A percentile compares a stretch with the other conserved stretches of the same genome.
Conservation (phyloP, 2,888 invertebrate genomes). For the Gastrophysa polygoni region DNA sequence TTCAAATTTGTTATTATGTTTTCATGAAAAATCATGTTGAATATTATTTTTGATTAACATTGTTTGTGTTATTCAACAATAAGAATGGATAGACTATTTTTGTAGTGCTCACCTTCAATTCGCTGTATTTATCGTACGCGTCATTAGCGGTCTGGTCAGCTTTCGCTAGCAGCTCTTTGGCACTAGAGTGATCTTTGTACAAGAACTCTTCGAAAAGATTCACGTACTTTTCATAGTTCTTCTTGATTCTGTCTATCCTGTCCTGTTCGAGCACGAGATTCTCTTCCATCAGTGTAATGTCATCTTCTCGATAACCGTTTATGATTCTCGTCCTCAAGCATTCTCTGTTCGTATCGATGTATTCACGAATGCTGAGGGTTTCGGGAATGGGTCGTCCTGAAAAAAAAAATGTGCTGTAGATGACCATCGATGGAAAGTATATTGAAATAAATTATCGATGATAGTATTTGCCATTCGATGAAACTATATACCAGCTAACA, state of each 20-base stretch:
- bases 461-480: too few relatives aligned
- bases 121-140: constrained; percentile 58
- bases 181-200: constrained; percentile 65
- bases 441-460: too few relatives aligned
- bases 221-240: constrained; percentile 61
- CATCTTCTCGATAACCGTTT: constrained; percentile 54
- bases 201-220: constrained; percentile 67
- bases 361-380: constrained; percentile 65
- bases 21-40: too few relatives aligned
- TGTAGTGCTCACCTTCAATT: constrained; percentile 58
- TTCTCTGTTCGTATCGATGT: constrained; percentile 59
- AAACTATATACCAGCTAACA: too few relatives aligned
- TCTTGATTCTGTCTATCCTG: constrained; percentile 59
- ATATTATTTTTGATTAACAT: too few relatives aligned
- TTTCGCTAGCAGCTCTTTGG: constrained; percentile 62
- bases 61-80: too few relatives aligned
- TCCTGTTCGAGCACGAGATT: constrained; percentile 63
- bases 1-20: too few relatives aligned
- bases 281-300: constrained; percentile 61
- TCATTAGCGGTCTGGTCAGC: constrained; percentile 59
- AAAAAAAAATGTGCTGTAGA: too few relatives aligned
- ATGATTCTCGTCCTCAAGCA: constrained; percentile 58
- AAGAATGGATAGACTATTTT: too few relatives aligned
- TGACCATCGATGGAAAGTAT: too few relatives aligned
- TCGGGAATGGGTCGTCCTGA: constrained; percentile 63